A percentile compares a stretch with the other conserved stretches of the same genome.
phyloP scores from a whole-genome alignment of 2,113 vertebrate genomes.

The Thamnaconus septentrionalis region DNA sequence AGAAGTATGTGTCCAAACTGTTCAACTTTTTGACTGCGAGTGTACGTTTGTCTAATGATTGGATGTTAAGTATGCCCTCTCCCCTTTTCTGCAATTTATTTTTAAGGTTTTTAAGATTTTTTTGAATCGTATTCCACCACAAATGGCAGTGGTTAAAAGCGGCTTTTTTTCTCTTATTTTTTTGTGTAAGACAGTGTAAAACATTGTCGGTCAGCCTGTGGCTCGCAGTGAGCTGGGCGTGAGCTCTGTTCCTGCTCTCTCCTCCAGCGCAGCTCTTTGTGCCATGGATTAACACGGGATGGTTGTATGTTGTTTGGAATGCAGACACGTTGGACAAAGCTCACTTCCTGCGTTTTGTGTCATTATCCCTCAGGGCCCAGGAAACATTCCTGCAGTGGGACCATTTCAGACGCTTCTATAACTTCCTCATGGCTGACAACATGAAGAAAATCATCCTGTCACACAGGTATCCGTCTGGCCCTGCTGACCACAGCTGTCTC shows the following conservation, averaged over 20 bases:
- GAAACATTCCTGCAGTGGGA: conserved; percentile 99
- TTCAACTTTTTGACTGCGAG: too few species aligned
- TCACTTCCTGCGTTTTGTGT: conserved; percentile 47
- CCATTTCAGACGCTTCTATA: conserved; percentile 95
- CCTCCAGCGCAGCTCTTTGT: conserved; percentile 44
- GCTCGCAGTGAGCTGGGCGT: conserved; percentile 16
- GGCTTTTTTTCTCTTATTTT: too few species aligned
- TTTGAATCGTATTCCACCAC: too few species aligned
- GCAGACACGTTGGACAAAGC: conserved; percentile 32
- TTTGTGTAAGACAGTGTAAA: too few species aligned
- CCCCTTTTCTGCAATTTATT: too few species aligned
- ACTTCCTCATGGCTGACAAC: conserved; percentile 99
- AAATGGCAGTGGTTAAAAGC: too few species aligned
- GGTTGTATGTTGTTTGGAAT: conserved; percentile 46
- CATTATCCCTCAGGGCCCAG: conserved; percentile 82
- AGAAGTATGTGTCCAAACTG: too few species aligned
- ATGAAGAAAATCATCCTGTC: conserved; percentile 99
- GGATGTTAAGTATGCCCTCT: too few species aligned
- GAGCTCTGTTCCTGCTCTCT: conserved; percentile 19
- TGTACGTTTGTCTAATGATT: too few species aligned
- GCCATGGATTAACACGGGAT: conserved; percentile 45
- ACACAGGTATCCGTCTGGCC: conserved; percentile 83
- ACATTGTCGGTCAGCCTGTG: not conserved
- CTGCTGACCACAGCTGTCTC: not conserved
- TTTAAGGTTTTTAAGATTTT: too few species aligned